Percentiles rank a stretch among this genome's conserved stretches.
phyloP scores from a whole-genome alignment of 2,888 invertebrate genomes.

The Harpalus rufipes region DNA sequence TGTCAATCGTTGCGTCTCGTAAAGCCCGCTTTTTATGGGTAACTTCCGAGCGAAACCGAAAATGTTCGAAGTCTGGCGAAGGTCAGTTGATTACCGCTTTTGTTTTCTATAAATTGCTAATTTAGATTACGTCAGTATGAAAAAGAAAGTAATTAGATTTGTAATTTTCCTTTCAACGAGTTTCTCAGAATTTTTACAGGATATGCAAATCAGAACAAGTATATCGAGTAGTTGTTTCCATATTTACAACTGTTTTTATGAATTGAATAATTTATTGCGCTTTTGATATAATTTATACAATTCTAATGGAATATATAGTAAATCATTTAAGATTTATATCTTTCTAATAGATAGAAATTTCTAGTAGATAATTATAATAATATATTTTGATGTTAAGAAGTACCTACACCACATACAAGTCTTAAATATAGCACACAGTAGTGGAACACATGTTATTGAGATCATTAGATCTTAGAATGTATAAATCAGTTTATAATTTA shows the following conservation, averaged over 20 bases:
- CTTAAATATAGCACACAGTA: not conserved
- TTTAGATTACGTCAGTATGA: conserved; percentile 19
- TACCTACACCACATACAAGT: not conserved
- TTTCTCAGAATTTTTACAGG: not conserved
- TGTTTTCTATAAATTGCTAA: conserved; percentile 40
- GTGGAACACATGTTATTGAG: conserved; percentile 6
- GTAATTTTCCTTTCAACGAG: conserved; percentile 15
- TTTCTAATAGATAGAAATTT: not conserved
- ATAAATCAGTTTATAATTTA: conserved; percentile 17
- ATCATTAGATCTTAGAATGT: not conserved
- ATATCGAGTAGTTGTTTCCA: not conserved
- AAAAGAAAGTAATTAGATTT: conserved; percentile 32
- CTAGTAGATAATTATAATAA: not conserved
- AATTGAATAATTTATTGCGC: not conserved
- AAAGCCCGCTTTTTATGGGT: conserved; percentile 38
- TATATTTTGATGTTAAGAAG: not conserved
- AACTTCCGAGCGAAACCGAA: not conserved
- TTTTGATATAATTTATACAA: not conserved
- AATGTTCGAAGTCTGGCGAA: conserved; percentile 6
- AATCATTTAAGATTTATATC: conserved; percentile 1
- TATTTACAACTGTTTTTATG: not conserved
- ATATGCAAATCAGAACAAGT: not conserved
- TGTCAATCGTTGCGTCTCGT: conserved; percentile 49
- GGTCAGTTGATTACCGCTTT: conserved; percentile 42
- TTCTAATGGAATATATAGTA: not conserved